A percentile compares a stretch with the other conserved stretches of the same genome.
These are phyloP conservation scores for Mylabris sibirica DNA, from an alignment of 2,888 invertebrate genomes.

Conservation along the genomic window DNA sequence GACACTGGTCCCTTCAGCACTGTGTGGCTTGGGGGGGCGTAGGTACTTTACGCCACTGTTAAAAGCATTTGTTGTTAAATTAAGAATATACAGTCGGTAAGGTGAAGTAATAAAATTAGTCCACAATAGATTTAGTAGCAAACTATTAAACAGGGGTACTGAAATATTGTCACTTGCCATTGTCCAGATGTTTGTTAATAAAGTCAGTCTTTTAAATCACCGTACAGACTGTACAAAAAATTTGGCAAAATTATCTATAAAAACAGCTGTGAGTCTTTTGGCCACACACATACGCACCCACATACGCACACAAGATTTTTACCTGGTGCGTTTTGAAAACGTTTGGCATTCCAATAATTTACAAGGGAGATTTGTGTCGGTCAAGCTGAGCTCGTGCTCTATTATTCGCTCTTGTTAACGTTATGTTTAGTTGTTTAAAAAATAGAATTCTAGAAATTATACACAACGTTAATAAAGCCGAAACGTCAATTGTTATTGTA, in stretches of 20 bases:
- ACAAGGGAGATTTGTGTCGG: background rate
- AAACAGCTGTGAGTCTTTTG: background rate
- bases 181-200: no score
- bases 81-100: no score
- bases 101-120: no score
- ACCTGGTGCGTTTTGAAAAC: background rate
- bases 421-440: background rate
- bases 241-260: background rate
- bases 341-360: constrained; percentile 5
- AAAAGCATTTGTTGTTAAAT: background rate
- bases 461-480: background rate
- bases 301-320: no score
- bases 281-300: background rate
- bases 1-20: no score
- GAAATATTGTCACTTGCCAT: no score
- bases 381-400: constrained; percentile 1
- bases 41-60: no score
- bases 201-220: no score
- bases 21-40: no score
- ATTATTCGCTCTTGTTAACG: background rate
- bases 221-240: no score
- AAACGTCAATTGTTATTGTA: background rate
- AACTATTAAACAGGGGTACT: no score
- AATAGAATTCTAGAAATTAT: background rate
- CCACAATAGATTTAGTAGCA: no score